Percentiles rank a stretch among this genome's conserved stretches.
Conservation (phyloP, 2,888 invertebrate species). For the Cataglyphis rosenhaueri region DNA sequence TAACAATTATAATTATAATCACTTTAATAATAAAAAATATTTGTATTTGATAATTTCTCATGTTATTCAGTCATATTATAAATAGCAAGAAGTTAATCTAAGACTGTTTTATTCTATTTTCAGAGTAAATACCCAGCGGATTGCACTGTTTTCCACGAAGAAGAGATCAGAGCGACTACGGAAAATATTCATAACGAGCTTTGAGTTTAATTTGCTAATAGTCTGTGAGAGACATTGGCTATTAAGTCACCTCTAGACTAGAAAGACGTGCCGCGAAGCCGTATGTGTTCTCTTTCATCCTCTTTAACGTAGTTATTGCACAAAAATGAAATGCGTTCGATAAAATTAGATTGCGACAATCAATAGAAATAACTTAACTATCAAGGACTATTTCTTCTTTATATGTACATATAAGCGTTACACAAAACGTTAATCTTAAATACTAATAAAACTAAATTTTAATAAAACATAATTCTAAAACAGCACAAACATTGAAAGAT, state of each 20-base stretch:
- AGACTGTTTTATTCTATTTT: conserved; percentile 38
- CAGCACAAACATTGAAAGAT: background rate
- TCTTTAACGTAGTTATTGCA: conserved; percentile 31
- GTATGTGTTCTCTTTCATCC: conserved; percentile 1
- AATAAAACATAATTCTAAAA: background rate
- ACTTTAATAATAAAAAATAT: background rate
- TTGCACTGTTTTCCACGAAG: conserved; percentile 93
- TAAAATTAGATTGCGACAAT: background rate
- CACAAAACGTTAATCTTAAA: background rate
- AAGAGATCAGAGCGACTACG: conserved; percentile 93
- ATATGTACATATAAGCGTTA: conserved; percentile 1
- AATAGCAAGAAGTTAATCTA: background rate
- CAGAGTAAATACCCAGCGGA: conserved; percentile 90
- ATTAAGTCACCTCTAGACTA: conserved; percentile 17
- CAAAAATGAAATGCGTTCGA: conserved; percentile 14
- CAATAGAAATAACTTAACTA: background rate
- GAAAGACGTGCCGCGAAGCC: conserved; percentile 6
- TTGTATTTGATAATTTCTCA: background rate
- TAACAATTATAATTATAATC: background rate
- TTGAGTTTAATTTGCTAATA: conserved; percentile 84
- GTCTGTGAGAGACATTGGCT: conserved; percentile 28
- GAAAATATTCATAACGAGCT: conserved; percentile 94
- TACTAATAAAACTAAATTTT: conserved; percentile 20
- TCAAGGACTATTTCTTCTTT: background rate
- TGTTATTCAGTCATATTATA: background rate